Percentiles rank a stretch among this genome's conserved stretches.
These are phyloP conservation scores for Corythornis madagascariensis DNA, from an alignment of 2,113 vertebrate species.

Conservation along the genomic window DNA sequence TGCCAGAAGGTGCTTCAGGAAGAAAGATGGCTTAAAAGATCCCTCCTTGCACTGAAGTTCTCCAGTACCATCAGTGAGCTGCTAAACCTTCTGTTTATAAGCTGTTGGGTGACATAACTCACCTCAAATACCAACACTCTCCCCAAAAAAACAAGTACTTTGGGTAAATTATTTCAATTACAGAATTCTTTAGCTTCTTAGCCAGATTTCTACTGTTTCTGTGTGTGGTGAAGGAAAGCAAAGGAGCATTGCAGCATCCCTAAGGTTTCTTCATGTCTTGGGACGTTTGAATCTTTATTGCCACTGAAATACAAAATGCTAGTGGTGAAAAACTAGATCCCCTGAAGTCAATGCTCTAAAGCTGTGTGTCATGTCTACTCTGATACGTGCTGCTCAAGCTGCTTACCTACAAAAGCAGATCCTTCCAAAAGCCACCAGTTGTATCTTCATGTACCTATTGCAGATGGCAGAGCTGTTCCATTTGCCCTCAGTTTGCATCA, in stretches of 20 bases:
- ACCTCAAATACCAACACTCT: neutral
- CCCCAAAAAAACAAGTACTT: neutral
- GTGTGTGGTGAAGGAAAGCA: neutral
- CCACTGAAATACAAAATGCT: neutral
- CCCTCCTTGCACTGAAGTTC: constrained; percentile 39
- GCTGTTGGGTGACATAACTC: neutral
- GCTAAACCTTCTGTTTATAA: neutral
- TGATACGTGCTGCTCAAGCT: neutral
- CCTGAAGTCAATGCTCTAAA: neutral
- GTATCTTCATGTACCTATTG: neutral
- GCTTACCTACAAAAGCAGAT: neutral
- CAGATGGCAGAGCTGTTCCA: neutral
- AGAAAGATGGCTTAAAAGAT: constrained; percentile 53
- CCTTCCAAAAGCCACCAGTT: neutral
- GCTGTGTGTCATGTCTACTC: accelerated
- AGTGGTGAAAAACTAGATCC: neutral
- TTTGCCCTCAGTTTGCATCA: neutral
- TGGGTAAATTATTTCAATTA: neutral
- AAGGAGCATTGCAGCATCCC: neutral
- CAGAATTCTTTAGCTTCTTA: neutral
- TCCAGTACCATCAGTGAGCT: constrained; percentile 24
- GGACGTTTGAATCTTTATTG: neutral
- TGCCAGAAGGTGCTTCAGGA: constrained; percentile 37
- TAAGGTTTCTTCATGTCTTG: neutral
- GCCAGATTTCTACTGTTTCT: neutral